Evolutionary conservation across 1,140 invertebrate species (phyloP).

Genomic region (Sarcophaga peregrina): DNA sequence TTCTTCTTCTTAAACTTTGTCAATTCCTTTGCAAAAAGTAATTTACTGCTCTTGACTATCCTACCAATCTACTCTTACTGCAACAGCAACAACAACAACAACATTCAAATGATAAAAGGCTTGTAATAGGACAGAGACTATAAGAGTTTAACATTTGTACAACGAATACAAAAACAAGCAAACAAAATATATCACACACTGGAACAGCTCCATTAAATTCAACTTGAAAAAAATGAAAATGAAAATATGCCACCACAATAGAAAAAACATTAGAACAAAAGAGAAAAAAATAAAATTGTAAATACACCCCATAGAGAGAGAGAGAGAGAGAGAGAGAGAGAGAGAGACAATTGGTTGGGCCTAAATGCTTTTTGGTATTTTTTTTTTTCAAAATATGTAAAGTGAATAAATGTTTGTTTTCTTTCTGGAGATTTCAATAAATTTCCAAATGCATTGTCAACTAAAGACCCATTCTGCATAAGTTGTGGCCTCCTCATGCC

Average conservation of each 20-base stretch:
- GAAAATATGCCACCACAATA: neutral
- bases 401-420: constrained; percentile 19
- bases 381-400: neutral
- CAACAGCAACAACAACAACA: neutral
- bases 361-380: neutral
- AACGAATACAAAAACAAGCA: neutral
- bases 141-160: neutral
- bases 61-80: too few species aligned
- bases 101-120: neutral
- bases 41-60: neutral
- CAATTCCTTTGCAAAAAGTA: neutral
- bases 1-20: neutral
- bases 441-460: neutral
- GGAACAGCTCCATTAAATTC: neutral
- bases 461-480: neutral
- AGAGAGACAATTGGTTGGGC: too few species aligned
- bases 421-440: neutral
- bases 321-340: too few species aligned
- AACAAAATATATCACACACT: neutral
- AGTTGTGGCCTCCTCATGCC: neutral
- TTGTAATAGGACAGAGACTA: neutral
- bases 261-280: neutral
- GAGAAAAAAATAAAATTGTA: neutral
- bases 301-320: neutral
- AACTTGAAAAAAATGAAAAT: neutral